Evolutionary conservation across 2,888 invertebrate species (phyloP).

Genomic region (Perizoma affinitatum): DNA sequence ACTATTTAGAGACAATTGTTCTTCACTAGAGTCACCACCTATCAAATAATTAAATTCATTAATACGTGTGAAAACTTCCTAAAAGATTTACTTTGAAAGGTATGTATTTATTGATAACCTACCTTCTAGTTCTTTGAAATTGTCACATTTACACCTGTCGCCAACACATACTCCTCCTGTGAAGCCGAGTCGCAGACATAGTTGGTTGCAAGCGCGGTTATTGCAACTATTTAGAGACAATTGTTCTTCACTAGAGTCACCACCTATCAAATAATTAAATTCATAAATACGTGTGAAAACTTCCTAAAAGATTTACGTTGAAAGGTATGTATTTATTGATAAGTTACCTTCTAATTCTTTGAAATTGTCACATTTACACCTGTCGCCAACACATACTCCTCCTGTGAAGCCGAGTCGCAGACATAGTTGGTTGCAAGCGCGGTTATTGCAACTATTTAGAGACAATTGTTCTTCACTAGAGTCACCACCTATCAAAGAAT

Average conservation of each 20-base stretch:
- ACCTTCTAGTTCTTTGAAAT: conserved; percentile 3
- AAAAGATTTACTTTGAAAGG: too few relatives aligned
- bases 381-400: conserved; percentile 47
- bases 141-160: conserved; percentile 49
- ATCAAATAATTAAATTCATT: too few relatives aligned
- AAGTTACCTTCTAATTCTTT: neutral
- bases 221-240: conserved; percentile 34
- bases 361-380: conserved; percentile 47
- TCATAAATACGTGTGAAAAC: too few relatives aligned
- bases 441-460: conserved; percentile 35
- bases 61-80: too few relatives aligned
- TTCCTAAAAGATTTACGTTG: too few relatives aligned
- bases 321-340: too few relatives aligned
- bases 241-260: neutral
- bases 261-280: too few relatives aligned
- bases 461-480: neutral
- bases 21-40: neutral
- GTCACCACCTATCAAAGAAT: too few relatives aligned
- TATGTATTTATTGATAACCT: too few relatives aligned
- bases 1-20: neutral
- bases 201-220: conserved; percentile 44
- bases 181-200: conserved; percentile 47
- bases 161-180: conserved; percentile 48
- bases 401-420: conserved; percentile 46
- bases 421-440: conserved; percentile 49